A percentile compares a stretch with the other conserved stretches of the same genome.
Evolutionary conservation across 2,797 vertebrate genomes (phyloP).

Genomic region (Mycteria americana): DNA sequence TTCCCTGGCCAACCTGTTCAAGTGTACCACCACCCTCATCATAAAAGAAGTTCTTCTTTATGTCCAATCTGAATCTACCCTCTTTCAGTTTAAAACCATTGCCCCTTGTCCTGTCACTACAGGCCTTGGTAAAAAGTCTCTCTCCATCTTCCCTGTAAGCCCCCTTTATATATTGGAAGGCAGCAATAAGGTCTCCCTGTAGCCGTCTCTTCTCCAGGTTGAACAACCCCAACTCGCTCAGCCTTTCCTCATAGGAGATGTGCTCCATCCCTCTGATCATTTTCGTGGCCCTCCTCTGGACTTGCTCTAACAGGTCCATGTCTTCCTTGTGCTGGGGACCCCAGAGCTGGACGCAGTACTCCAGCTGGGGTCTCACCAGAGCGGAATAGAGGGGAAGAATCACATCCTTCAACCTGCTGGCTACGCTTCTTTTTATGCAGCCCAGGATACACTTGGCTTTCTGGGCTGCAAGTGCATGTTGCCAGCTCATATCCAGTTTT

Average conservation of each 20-base stretch:
- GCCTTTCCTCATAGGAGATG: background rate
- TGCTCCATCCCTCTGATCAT: background rate
- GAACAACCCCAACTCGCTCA: background rate
- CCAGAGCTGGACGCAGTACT: background rate
- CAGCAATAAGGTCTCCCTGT: fast-evolving
- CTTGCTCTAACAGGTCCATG: background rate
- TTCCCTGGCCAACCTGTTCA: background rate
- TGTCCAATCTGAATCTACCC: background rate
- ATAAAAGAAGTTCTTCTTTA: background rate
- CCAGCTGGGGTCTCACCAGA: background rate
- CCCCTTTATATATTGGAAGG: background rate
- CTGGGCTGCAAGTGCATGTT: background rate
- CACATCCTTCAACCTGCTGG: background rate
- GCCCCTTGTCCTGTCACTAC: background rate
- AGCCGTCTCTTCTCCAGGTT: background rate
- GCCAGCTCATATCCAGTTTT: background rate
- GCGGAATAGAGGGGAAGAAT: background rate
- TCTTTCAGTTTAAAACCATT: background rate
- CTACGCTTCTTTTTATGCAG: background rate
- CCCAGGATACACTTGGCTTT: background rate
- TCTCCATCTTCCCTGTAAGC: background rate
- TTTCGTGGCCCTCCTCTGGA: background rate
- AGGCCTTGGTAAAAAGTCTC: background rate
- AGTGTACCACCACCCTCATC: background rate
- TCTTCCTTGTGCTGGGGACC: background rate